Percentiles rank a stretch among this genome's conserved stretches.
phyloP scores from a whole-genome alignment of 2,113 vertebrate genomes.

The Carassius gibelio region DNA sequence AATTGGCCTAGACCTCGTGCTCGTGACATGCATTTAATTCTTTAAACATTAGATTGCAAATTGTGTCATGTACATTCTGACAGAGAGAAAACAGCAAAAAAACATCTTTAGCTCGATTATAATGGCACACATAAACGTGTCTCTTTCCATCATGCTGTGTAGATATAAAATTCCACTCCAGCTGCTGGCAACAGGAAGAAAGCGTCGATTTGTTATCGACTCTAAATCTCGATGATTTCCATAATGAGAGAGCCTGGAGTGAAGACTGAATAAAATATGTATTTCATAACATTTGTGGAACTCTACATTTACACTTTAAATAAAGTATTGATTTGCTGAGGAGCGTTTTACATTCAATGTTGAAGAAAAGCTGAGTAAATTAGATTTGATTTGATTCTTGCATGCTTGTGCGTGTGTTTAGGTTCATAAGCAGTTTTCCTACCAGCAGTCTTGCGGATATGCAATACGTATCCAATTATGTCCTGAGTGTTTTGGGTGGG shows the following conservation, averaged over 20 bases:
- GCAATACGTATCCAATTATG: constrained; percentile 96
- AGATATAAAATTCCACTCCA: background rate
- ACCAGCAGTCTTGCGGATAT: constrained; percentile 91
- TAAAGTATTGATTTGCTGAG: constrained; percentile 19
- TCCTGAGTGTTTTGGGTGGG: constrained; percentile 90
- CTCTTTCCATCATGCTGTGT: background rate
- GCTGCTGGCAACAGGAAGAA: background rate
- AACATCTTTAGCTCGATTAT: background rate
- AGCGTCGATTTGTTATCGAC: background rate
- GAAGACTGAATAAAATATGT: background rate
- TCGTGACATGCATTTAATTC: background rate
- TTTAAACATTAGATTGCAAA: background rate
- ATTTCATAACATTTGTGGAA: background rate
- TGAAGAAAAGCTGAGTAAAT: background rate
- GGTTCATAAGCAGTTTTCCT: constrained; percentile 21
- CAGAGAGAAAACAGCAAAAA: background rate
- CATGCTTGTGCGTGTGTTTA: background rate
- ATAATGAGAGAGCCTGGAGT: background rate
- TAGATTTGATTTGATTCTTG: constrained; percentile 21
- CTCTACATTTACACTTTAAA: background rate
- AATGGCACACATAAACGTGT: background rate
- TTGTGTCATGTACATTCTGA: background rate
- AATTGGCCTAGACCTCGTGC: background rate
- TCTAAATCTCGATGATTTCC: background rate
- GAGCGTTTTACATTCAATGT: background rate